Base-by-base conservation (phyloP, 2,797 vertebrate species). In the Onychomys leucogaster region DNA sequence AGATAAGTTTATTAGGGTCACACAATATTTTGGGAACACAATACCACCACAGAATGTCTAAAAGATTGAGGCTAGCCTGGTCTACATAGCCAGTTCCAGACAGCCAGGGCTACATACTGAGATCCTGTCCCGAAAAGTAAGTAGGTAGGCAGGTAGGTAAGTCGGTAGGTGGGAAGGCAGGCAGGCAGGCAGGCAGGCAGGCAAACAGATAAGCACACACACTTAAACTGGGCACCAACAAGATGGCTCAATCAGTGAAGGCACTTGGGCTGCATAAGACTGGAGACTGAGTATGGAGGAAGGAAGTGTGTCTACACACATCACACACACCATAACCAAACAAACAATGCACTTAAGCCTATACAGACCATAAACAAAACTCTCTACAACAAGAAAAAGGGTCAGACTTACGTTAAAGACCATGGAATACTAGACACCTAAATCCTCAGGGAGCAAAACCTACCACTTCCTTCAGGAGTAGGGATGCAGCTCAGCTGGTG, bases 171-270 rank as follows among this genome's bases (percentile, higher is more conserved):
- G 29, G 61, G 21, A 6, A 29, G 61, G 61, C 0, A 29, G 63
- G 4, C 11, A 16, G 32, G 14, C 14, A 0, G 23, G 5, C 16
- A n/a, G n/a, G n/a, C n/a, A n/a, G n/a, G n/a, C n/a, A n/a, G n/a
- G n/a, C 29, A 34, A 16, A 32, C 29, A 65, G 73, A 10, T 21
- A 73, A 19, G 9, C 37, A 41, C 21, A 25, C 55, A 59, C 55
- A 59, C 83, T 90, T 80, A 13, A 76, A 41, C n/a, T 37, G 67
- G n/a, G 52, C 25, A 32, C 8, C 49, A 88, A 32, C n/a, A 88
- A 41, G 52, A 27, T 71, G 49, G n/a, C 69, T 37, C 23, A 7
- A 77, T n/a, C 34, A 25, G 37, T 78, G 52, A 55, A 55, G 67
- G 34, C 34, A 57, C n/a, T 17, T 37, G 55, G 52, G 11, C 6